Percentiles rank a stretch among this genome's conserved stretches.
Conservation (phyloP, 2,113 vertebrate species). For the Lynx canadensis region DNA sequence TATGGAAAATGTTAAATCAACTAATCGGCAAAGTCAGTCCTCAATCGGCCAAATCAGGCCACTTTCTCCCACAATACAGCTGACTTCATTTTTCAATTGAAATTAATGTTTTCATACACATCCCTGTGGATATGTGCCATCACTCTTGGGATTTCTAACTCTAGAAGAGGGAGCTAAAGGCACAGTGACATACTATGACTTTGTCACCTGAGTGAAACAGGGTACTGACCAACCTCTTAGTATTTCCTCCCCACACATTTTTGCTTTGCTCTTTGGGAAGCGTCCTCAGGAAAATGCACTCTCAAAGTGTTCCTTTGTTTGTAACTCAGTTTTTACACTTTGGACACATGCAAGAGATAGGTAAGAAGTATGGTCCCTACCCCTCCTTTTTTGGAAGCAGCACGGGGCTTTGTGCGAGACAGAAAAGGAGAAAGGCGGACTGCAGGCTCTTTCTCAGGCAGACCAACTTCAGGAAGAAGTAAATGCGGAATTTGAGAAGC, state of each 20-base stretch:
- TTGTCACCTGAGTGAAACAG: neutral
- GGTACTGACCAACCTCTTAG: neutral
- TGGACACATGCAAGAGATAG: neutral
- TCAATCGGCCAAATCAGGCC: neutral
- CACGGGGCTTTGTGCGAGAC: neutral
- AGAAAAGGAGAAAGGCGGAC: neutral
- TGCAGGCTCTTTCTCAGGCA: neutral
- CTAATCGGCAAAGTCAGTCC: neutral
- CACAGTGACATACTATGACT: neutral
- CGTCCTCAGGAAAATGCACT: neutral
- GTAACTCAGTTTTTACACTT: neutral
- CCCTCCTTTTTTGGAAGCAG: neutral
- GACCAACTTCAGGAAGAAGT: neutral
- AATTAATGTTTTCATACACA: neutral
- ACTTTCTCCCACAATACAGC: neutral
- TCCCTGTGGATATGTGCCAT: neutral
- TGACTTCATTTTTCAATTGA: neutral
- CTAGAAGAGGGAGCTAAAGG: neutral
- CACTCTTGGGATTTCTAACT: neutral
- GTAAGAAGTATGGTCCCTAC: neutral
- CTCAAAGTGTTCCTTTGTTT: neutral
- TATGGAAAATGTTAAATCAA: neutral
- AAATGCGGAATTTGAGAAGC: neutral
- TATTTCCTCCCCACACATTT: neutral
- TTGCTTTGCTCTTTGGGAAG: neutral